These are phyloP conservation scores for Echinometra lucunter DNA, from an alignment of 53 echinoderm and acorn worm genomes.

Conservation along the genomic window DNA sequence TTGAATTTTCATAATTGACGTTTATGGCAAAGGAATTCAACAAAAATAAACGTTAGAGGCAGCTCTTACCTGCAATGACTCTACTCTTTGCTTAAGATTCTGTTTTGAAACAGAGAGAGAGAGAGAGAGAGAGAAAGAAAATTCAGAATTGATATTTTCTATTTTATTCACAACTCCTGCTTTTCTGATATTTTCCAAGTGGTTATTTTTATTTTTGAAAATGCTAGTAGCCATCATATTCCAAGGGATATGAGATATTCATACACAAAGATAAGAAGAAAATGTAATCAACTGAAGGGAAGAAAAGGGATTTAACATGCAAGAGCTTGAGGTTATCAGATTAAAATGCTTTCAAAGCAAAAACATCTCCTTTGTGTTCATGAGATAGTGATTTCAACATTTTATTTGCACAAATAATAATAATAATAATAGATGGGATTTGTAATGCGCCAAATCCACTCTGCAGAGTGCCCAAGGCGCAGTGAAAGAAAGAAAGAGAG, in stretches of 20 bases:
- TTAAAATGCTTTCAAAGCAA: too few relatives aligned
- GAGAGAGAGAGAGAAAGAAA: background rate
- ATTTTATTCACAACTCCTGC: background rate
- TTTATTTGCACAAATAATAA: too few relatives aligned
- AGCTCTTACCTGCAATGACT: slow-evolving; percentile 91
- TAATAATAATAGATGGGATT: too few relatives aligned
- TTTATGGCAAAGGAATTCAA: too few relatives aligned
- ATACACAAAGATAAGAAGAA: background rate
- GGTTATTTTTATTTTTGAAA: background rate
- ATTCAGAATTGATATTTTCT: too few relatives aligned
- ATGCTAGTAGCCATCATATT: background rate
- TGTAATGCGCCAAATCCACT: too few relatives aligned
- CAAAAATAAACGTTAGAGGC: background rate
- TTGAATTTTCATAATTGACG: too few relatives aligned
- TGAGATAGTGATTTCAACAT: too few relatives aligned
- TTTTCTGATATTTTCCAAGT: background rate
- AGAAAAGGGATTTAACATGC: background rate
- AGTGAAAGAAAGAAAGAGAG: too few relatives aligned
- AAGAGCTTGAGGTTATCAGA: too few relatives aligned
- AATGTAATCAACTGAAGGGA: background rate
- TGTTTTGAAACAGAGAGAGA: slow-evolving; percentile 62
- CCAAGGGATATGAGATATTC: background rate
- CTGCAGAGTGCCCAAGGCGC: too few relatives aligned
- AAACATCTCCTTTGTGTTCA: too few relatives aligned
- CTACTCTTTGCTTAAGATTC: slow-evolving; percentile 87